These are phyloP conservation scores for Stenopsyche tienmushanensis DNA, from an alignment of 1,140 invertebrate species.

Conservation along the genomic window DNA sequence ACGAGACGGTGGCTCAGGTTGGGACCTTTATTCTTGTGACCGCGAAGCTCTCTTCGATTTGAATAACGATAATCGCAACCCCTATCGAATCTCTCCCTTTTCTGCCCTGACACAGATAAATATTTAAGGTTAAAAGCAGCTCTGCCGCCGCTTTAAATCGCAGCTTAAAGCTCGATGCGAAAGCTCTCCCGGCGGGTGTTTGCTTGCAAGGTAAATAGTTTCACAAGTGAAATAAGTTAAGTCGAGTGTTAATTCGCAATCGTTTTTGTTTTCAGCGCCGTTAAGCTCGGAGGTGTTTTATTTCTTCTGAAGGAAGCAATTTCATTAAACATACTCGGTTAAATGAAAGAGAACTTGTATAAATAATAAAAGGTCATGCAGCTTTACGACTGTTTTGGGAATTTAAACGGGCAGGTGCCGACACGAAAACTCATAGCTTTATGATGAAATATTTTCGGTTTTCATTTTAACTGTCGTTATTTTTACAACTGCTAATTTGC, in stretches of 20 bases:
- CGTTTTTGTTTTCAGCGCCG: too few species aligned
- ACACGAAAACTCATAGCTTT: neutral
- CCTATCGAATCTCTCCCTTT: too few species aligned
- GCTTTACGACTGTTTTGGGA: neutral
- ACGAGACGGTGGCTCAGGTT: too few species aligned
- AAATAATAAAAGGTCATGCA: neutral
- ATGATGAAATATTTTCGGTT: neutral
- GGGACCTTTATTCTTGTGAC: too few species aligned
- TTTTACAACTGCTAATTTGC: too few species aligned
- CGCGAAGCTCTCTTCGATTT: neutral
- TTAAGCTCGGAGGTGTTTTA: too few species aligned
- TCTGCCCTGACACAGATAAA: neutral
- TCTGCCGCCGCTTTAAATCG: too few species aligned
- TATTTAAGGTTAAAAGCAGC: too few species aligned
- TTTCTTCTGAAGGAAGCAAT: neutral
- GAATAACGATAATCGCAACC: too few species aligned
- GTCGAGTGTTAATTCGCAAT: neutral
- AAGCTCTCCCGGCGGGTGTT: too few species aligned
- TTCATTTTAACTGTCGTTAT: neutral
- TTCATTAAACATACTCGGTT: neutral
- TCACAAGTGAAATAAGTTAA: neutral
- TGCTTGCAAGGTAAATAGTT: neutral
- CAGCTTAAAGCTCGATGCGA: too few species aligned
- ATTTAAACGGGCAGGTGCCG: neutral
- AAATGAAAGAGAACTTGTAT: neutral